Base-by-base conservation (phyloP, 2,797 vertebrate genomes). In the Acrossocheilus fasciatus region DNA sequence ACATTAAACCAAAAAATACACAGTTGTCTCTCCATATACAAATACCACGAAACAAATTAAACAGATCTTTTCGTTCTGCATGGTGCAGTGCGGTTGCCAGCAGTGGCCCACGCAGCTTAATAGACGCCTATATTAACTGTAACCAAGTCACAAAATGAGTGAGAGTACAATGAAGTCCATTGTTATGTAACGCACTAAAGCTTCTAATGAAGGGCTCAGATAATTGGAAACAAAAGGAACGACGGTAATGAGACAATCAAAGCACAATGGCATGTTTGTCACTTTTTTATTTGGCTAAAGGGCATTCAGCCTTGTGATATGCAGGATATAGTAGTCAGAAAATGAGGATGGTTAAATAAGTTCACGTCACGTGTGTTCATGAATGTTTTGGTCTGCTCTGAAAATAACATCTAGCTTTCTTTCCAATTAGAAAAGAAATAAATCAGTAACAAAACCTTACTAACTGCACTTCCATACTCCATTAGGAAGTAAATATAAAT, bases 161-260 rank as follows among this genome's bases (percentile, higher is more conserved):
- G 36, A 82, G 73, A 64, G 62, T 79, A 84, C 77, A 87, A 83
- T 72, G 34, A 69, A 66, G 20, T 12, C 45, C 54, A 72, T 69
- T 84, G 85, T 87, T 43, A 84, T 68, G 64, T 23, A 72, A 66
- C 20, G 17, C 45, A 26, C 17, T 43, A 80, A 26, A 18, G 80
- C 64, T 75, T 75, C 6, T 75, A 72, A 82, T 69, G 64, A 70
- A 45, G 36, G 36, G 59, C 74, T 54, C 50, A 81, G 80, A 85
- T 36, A 64, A 82, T 76, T 45, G 20, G 79, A 81, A 83, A 85
- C 81, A 82, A 80, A 78, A 30, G 50, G 45, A 23, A 34, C 4
- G 36, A 73, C 70, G 73, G 82, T 73, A 86, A 86, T 86, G 64
- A 83, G 87, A 64, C 82, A 83, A 76, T 50, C 57, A 75, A 39